Percentiles rank a stretch among this genome's conserved stretches.
Evolutionary conservation across 1,140 invertebrate species (phyloP).

Genomic region (Drosophila watanabei): DNA sequence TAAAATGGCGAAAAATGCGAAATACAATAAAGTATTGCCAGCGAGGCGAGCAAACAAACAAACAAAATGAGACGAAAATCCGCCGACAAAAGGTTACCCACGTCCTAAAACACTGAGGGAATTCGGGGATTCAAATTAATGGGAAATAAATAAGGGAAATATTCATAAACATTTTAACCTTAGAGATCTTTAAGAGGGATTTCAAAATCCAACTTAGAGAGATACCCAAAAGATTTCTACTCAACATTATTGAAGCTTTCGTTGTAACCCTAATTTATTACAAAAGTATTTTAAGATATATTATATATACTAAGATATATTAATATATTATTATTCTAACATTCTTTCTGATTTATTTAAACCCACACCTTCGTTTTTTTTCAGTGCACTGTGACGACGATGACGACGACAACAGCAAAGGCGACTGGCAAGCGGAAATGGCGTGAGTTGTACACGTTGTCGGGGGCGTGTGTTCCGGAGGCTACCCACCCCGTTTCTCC

Average conservation of each 20-base stretch:
- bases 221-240: no score
- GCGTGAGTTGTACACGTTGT: constrained; percentile 74
- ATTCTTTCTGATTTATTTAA: neutral
- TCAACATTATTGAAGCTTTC: no score
- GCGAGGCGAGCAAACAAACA: constrained; percentile 59
- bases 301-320: no score
- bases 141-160: neutral
- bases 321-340: no score
- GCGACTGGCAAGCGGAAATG: constrained; percentile 62
- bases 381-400: constrained; percentile 39
- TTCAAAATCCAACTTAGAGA: neutral
- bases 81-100: constrained; percentile 35
- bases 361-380: neutral
- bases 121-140: neutral
- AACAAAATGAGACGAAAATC: constrained; percentile 30
- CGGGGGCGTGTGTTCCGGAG: constrained; percentile 52
- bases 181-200: neutral
- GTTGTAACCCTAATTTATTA: no score
- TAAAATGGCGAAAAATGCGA: constrained; percentile 79
- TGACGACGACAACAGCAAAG: constrained; percentile 46
- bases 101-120: neutral
- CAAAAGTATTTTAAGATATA: no score
- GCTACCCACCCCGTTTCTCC: neutral
- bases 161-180: neutral
- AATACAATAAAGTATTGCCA: constrained; percentile 80